phyloP scores from a whole-genome alignment of 2,113 vertebrate species.

The Gambusia holbrooki region DNA sequence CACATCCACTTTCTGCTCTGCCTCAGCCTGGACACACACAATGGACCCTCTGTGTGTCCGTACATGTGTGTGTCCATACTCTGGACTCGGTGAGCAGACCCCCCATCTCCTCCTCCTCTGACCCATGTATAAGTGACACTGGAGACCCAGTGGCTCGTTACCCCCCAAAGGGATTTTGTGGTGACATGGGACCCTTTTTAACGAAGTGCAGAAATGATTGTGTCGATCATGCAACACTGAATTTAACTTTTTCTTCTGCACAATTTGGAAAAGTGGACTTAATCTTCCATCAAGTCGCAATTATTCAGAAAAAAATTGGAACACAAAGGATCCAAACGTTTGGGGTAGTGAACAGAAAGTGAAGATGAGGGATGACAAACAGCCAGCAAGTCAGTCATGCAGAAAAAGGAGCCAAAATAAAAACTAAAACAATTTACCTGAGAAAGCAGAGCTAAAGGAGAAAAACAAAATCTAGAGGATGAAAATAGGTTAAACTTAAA shows the following conservation, averaged over 20 bases:
- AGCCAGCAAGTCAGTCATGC: too few relatives aligned
- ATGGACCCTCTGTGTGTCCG: conserved; percentile 65
- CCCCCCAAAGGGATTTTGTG: conserved; percentile 27
- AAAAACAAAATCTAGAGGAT: conserved; percentile 6
- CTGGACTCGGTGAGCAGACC: conserved; percentile 48
- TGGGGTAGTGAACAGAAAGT: neutral
- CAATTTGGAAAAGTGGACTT: neutral
- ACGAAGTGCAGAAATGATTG: neutral
- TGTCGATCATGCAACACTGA: neutral
- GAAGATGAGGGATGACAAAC: neutral
- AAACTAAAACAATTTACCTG: neutral
- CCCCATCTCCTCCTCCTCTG: conserved; percentile 6
- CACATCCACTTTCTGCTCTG: conserved; percentile 60
- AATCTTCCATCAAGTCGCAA: neutral
- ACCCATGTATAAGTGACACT: conserved; percentile 67
- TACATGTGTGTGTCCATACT: conserved; percentile 50
- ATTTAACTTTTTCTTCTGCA: neutral
- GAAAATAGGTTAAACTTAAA: conserved; percentile 50
- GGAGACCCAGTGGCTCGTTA: conserved; percentile 48
- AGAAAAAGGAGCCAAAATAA: neutral
- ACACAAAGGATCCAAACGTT: neutral
- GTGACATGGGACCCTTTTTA: conserved; percentile 32
- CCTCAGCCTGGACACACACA: conserved; percentile 54
- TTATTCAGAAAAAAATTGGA: neutral
- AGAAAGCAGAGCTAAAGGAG: neutral